A percentile compares a stretch with the other conserved stretches of the same genome.
Evolutionary conservation across 2,797 vertebrate species (phyloP).

Genomic region (Gambusia yucatana): DNA sequence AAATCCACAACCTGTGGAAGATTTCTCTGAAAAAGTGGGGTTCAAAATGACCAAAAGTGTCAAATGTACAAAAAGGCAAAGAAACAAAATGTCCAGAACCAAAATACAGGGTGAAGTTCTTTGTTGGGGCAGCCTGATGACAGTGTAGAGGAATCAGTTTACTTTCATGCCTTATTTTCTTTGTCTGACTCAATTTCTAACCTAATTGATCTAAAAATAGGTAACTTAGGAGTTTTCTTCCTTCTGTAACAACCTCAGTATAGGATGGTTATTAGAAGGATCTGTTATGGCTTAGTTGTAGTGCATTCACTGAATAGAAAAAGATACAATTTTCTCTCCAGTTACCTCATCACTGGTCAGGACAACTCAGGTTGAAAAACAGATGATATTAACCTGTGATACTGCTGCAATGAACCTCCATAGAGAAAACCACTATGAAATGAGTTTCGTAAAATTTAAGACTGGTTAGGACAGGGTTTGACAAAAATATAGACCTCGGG

Average conservation of each 20-base stretch:
- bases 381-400: not conserved
- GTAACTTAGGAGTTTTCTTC: not conserved
- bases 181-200: not conserved
- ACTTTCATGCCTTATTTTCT: not conserved
- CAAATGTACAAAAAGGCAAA: not conserved
- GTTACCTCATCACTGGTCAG: not conserved
- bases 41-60: not conserved
- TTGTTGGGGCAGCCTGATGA: not conserved
- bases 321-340: not conserved
- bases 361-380: not conserved
- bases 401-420: not conserved
- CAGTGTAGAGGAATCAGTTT: not conserved
- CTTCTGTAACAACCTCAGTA: not conserved
- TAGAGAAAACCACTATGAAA: not conserved
- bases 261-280: not conserved
- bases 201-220: not conserved
- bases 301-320: not conserved
- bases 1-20: not conserved
- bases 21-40: not conserved
- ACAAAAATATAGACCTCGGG: no score
- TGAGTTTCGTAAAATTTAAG: not conserved
- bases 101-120: not conserved
- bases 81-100: not conserved
- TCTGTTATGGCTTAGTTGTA: not conserved
- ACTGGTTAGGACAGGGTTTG: not conserved